These are phyloP conservation scores for Ostrea edulis DNA, from an alignment of 1,140 invertebrate genomes.

Conservation along the genomic window DNA sequence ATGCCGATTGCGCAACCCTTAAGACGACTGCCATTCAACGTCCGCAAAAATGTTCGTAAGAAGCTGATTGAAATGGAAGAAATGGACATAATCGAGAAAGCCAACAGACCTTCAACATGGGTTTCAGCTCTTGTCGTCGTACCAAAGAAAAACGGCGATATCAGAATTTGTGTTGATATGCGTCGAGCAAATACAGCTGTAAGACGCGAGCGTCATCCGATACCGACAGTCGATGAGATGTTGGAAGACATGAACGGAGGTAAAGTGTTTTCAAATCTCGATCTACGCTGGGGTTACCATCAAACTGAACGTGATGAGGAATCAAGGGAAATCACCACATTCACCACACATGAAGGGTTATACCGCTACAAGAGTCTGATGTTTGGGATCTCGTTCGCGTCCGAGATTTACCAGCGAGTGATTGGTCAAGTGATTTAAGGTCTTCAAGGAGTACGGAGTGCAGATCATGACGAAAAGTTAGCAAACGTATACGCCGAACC, in stretches of 20 bases:
- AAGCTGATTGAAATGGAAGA: constrained; percentile 62
- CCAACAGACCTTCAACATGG: constrained; percentile 28
- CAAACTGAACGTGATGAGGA: neutral
- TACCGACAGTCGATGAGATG: too few relatives aligned
- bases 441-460: constrained; percentile 41
- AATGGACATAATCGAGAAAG: constrained; percentile 65
- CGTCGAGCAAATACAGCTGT: constrained; percentile 59
- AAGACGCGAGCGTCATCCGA: constrained; percentile 60
- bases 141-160: constrained; percentile 54
- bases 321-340: constrained; percentile 54
- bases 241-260: constrained; percentile 61
- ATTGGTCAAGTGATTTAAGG: constrained; percentile 41
- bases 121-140: constrained; percentile 50
- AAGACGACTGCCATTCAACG: constrained; percentile 59
- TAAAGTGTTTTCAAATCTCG: neutral
- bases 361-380: constrained; percentile 58
- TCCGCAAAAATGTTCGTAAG: constrained; percentile 49
- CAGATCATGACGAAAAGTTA: constrained; percentile 56
- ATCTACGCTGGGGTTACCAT: constrained; percentile 14
- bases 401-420: constrained; percentile 56
- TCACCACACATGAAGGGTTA: constrained; percentile 54
- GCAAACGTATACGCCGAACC: neutral
- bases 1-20: constrained; percentile 54
- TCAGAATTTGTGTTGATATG: constrained; percentile 71
- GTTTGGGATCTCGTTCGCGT: constrained; percentile 54